Conservation (phyloP, 1,140 invertebrate species). For the Penaeus indicus region DNA sequence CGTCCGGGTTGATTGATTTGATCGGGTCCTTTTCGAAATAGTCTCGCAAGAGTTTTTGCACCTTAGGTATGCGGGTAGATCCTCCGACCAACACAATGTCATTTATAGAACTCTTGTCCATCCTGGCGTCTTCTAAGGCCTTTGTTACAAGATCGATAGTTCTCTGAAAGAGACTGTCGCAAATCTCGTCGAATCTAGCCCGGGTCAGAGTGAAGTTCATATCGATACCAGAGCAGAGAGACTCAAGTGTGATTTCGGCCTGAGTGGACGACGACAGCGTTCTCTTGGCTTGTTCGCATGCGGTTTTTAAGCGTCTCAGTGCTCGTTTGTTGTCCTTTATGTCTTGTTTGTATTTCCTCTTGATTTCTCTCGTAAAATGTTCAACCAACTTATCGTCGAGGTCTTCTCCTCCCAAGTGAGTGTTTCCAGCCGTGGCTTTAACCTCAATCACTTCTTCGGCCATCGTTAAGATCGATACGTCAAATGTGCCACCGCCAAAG, state of each 20-base stretch:
- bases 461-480: slow-evolving; percentile 89
- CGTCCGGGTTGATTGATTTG: too few relatives aligned
- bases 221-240: slow-evolving; percentile 79
- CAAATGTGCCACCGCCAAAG: slow-evolving; percentile 76
- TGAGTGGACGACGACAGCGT: slow-evolving; percentile 69
- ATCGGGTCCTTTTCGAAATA: too few relatives aligned
- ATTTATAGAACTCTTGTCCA: too few relatives aligned
- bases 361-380: slow-evolving; percentile 68
- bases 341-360: slow-evolving; percentile 66
- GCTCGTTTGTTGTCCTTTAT: slow-evolving; percentile 70
- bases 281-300: slow-evolving; percentile 78
- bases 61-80: slow-evolving; percentile 39
- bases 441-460: slow-evolving; percentile 84
- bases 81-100: too few relatives aligned
- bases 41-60: slow-evolving; percentile 74
- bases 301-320: slow-evolving; percentile 74
- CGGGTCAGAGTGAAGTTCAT: slow-evolving; percentile 71
- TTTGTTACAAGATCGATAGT: slow-evolving; percentile 78
- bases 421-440: slow-evolving; percentile 77
- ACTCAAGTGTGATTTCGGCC: slow-evolving; percentile 79
- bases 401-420: slow-evolving; percentile 63
- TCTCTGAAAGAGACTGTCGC: slow-evolving; percentile 67
- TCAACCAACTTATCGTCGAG: slow-evolving; percentile 69
- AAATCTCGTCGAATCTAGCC: slow-evolving; percentile 72
- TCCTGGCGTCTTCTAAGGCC: slow-evolving; percentile 75